Evolutionary conservation across 2,888 invertebrate species (phyloP), one percentile per base, ranked within the genome.

Genomic region (Xanthorhoe designata): DNA sequence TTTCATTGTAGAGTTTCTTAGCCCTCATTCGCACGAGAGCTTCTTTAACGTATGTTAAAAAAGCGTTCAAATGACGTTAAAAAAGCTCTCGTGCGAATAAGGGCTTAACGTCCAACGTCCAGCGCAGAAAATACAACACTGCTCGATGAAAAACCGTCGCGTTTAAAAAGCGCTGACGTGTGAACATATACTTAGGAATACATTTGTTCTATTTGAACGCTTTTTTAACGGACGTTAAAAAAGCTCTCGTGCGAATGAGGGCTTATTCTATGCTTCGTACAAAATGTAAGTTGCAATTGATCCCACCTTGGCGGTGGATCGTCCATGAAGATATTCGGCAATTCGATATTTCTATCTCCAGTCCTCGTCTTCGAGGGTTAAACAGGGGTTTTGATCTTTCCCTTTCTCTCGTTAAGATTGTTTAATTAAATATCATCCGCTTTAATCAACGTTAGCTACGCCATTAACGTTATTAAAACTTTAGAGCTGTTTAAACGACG

Each of bases 311-410:
- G 72, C 66, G 71, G 64, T 69, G 71, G 69, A 68, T 70, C 73
- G 69, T 71, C 75, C 68, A 70, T 71, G 72, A 77, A 83, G 79
- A 81, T 81, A 81, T 83, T 84, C 72, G 76, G 78, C 78, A 83
- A 84, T 82, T 81, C 78, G 77, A 85, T 85, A 83, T 81, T 79
- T 78, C 75, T 85, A 83, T 81, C 79, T 78, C 75, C 72, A 77
- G 73, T 78, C 77, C 78, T 79, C 71, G 76, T 78, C 78, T 78
- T 79, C 71, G 75, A 79, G 82, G 84, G 77, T 79, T 77, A 77
- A 73, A 74, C 72, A 78, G 77, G 80, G 78, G 77, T 79, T 83
- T 83, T 83, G 81, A 84, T 84, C 81, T 81, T 77, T 68, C 68
- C 75, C 79, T 76, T 78, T 82, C 75, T 78, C 78, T 76, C 82